Evolutionary conservation across 2,888 invertebrate species (phyloP).

Genomic region (Protodeltote pygarga): DNA sequence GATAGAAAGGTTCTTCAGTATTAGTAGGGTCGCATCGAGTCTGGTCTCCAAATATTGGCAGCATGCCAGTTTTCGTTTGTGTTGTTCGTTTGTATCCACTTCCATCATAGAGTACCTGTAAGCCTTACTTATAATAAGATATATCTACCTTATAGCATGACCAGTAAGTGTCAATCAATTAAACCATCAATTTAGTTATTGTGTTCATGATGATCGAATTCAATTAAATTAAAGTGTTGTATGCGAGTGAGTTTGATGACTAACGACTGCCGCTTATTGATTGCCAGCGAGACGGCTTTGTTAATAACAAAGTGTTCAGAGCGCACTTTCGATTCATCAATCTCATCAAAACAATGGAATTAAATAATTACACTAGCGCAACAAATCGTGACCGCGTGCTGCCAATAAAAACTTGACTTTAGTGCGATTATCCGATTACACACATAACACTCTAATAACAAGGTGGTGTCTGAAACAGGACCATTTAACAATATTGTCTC

Average conservation of each 20-base stretch:
- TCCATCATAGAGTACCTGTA: too few relatives aligned
- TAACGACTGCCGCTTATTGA: conserved; percentile 59
- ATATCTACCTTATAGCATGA: neutral
- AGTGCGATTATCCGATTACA: conserved; percentile 71
- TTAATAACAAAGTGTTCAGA: conserved; percentile 63
- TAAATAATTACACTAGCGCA: conserved; percentile 66
- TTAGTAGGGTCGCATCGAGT: too few relatives aligned
- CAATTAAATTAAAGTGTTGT: conserved; percentile 41
- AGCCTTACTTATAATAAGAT: conserved; percentile 4
- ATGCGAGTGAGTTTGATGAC: conserved; percentile 45
- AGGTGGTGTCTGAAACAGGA: conserved; percentile 58
- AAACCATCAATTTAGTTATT: conserved; percentile 24
- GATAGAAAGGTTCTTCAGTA: too few relatives aligned
- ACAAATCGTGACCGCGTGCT: conserved; percentile 71
- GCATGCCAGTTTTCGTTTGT: too few relatives aligned
- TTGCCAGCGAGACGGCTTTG: conserved; percentile 62
- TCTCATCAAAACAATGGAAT: conserved; percentile 75
- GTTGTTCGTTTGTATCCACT: too few relatives aligned
- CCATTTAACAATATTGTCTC: conserved; percentile 72
- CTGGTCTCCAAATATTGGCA: too few relatives aligned
- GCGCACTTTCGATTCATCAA: conserved; percentile 72
- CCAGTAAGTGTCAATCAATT: conserved; percentile 39
- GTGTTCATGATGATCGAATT: conserved; percentile 41
- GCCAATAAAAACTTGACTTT: conserved; percentile 54
- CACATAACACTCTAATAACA: conserved; percentile 69